Evolutionary conservation across 2,888 invertebrate species (phyloP), one percentile per base, ranked within the genome.

Genomic region (Macaria notata): DNA sequence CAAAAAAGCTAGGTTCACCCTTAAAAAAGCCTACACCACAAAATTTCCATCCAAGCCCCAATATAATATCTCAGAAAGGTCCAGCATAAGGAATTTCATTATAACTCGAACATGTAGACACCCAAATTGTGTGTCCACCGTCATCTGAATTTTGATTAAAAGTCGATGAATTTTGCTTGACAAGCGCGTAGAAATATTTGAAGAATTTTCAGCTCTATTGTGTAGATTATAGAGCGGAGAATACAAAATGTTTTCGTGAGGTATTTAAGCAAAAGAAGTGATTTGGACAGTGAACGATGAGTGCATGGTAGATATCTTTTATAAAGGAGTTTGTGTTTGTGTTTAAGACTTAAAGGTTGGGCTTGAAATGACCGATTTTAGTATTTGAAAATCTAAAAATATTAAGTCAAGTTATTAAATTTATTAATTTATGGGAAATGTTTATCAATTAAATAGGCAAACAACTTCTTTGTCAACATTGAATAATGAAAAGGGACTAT

Each of bases 81-180:
- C 58, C 58, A 30, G 57, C 43, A 29, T 57, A 58, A 50, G 54
- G 59, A 59, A 59, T 59, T 59, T 59, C 54, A 59, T 59, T 59
- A 59, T 51, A 50, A 54, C 49, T 54, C 39, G 39, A 36, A 36
- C 50, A 48, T 51, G 44, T 43, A 47, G 41, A 36, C 33, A 39
- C 42, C 53, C 36, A 56, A 54, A 56, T 39, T 56, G 47, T 54
- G 55, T 57, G 55, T 57, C 53, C 50, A 41, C 44, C 30, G 55
- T 9, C 50, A 51, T 56, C 56, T 54, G 61, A 62, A 62, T 62
- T 62, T 62, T 59, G 61, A 62, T 62, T 62, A 56, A 55, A 59
- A 52, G 45, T 51, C 59, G 19, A 59, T 55, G 51, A 55, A 59
- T 48, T 41, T 54, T 39, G 31, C 33, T 19, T 46, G 36, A 36